These are phyloP conservation scores for Tinea semifulvella DNA, from an alignment of 2,888 invertebrate species.

Conservation along the genomic window DNA sequence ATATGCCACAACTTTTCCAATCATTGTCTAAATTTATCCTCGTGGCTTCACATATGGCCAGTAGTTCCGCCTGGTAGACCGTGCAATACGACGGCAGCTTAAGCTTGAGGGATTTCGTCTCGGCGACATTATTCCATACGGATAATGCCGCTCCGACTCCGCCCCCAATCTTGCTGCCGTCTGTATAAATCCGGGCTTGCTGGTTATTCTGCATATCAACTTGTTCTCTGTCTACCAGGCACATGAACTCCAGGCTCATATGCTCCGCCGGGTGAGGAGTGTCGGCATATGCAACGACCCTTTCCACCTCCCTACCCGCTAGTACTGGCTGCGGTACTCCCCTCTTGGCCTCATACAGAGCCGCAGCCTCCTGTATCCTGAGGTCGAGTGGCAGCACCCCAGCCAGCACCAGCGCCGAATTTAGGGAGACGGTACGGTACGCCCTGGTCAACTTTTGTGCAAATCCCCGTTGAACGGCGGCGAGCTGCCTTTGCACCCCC, in stretches of 20 bases:
- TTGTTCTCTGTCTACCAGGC: neutral
- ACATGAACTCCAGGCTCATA: neutral
- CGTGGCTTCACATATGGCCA: too few species aligned
- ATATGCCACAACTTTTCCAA: too few species aligned
- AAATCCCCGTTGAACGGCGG: too few species aligned
- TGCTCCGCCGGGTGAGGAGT: neutral
- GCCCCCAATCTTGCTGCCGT: slow-evolving; percentile 1
- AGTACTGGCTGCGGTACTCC: neutral
- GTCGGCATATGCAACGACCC: neutral
- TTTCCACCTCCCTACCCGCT: neutral
- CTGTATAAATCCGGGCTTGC: neutral
- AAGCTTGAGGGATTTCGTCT: too few species aligned
- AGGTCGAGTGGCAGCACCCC: too few species aligned
- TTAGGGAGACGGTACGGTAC: too few species aligned
- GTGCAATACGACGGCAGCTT: too few species aligned
- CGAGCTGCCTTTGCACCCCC: too few species aligned
- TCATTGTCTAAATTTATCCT: too few species aligned
- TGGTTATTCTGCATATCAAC: neutral
- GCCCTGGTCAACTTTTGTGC: too few species aligned
- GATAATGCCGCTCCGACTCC: neutral
- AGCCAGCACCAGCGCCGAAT: too few species aligned
- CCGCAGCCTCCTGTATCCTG: neutral
- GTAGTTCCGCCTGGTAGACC: too few species aligned
- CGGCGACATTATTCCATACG: neutral
- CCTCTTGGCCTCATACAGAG: neutral